Percentiles rank a stretch among this genome's conserved stretches.
Evolutionary conservation across 2,797 vertebrate genomes (phyloP).

Genomic region (Phataginus tricuspis): DNA sequence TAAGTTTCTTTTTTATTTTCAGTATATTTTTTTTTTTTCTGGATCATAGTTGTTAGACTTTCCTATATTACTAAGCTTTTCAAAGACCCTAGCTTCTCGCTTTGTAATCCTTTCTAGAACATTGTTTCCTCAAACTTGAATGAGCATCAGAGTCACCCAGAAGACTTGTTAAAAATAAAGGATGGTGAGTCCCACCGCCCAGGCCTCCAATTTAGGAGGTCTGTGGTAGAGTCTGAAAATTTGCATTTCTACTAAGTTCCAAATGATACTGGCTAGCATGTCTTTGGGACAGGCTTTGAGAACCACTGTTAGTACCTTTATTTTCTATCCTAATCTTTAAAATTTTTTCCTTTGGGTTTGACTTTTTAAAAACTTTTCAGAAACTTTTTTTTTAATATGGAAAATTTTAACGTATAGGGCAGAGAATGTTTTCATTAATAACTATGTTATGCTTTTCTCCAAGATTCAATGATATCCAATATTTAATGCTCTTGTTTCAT

Average conservation of each 20-base stretch:
- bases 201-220: not conserved
- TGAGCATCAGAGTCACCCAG: accelerated
- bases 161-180: not conserved
- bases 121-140: not conserved
- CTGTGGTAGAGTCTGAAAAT: not conserved
- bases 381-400: not conserved
- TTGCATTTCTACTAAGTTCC: not conserved
- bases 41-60: not conserved
- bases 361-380: not conserved
- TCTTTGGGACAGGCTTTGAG: not conserved
- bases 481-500: not conserved
- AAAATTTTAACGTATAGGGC: not conserved
- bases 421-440: not conserved
- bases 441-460: not conserved
- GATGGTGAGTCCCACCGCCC: no score
- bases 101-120: not conserved
- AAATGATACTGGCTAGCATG: accelerated
- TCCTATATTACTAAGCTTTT: not conserved
- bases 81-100: not conserved
- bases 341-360: not conserved
- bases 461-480: not conserved
- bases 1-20: not conserved
- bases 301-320: not conserved
- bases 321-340: not conserved
- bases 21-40: not conserved